Evolutionary conservation across 2,113 vertebrate species (phyloP).

Genomic region (Halichoeres trimaculatus): DNA sequence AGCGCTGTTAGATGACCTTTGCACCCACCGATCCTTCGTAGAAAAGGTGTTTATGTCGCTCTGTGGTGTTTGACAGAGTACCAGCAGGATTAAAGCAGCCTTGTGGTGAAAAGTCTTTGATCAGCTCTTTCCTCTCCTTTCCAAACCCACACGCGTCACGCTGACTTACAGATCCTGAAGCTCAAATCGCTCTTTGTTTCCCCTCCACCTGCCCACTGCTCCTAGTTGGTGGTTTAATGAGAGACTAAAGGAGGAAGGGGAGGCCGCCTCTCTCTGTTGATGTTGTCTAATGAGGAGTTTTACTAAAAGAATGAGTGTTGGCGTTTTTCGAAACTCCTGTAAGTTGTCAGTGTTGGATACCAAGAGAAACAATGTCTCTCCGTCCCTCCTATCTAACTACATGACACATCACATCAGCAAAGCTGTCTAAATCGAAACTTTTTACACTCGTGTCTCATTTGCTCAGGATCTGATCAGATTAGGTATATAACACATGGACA

Average conservation of each 20-base stretch:
- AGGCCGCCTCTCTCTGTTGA: slow-evolving; percentile 41
- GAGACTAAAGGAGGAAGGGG: slow-evolving; percentile 18
- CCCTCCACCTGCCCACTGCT: slow-evolving; percentile 43
- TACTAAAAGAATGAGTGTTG: slow-evolving; percentile 6
- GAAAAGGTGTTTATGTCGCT: slow-evolving; percentile 72
- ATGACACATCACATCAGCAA: background rate
- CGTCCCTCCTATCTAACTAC: background rate
- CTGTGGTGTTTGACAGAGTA: slow-evolving; percentile 71
- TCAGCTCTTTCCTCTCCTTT: slow-evolving; percentile 70
- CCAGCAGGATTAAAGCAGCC: slow-evolving; percentile 77
- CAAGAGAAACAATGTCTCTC: slow-evolving; percentile 45
- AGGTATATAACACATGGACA: too few relatives aligned
- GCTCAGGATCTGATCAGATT: too few relatives aligned
- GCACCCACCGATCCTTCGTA: slow-evolving; percentile 46
- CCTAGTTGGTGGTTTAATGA: slow-evolving; percentile 38
- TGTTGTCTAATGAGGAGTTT: slow-evolving; percentile 48
- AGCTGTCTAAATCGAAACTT: background rate
- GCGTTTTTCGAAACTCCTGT: slow-evolving; percentile 11
- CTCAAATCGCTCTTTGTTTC: slow-evolving; percentile 44
- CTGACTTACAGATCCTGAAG: slow-evolving; percentile 42
- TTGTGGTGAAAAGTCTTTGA: slow-evolving; percentile 78
- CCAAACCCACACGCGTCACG: slow-evolving; percentile 53
- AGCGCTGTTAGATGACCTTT: slow-evolving; percentile 71
- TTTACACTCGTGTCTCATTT: background rate
- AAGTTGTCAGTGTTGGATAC: slow-evolving; percentile 45